phyloP scores from a whole-genome alignment of 2,888 invertebrate species.

The Scaptomyza reducta region DNA sequence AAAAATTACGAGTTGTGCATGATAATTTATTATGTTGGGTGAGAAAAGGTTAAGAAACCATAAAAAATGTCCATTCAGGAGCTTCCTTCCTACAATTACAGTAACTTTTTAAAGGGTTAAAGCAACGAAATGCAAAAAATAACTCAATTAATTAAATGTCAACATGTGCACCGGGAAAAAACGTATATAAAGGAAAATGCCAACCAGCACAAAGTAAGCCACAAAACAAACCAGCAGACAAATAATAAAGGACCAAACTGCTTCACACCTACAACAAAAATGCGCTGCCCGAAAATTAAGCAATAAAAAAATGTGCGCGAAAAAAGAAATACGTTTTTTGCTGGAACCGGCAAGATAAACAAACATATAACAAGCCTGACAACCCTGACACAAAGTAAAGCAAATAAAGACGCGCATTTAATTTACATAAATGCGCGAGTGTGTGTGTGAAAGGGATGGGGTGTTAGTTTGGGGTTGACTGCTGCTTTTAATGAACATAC shows the following conservation, averaged over 20 bases:
- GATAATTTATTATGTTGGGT: neutral
- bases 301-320: conserved; percentile 40
- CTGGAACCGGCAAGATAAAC: conserved; percentile 37
- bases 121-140: conserved; percentile 11
- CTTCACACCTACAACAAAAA: conserved; percentile 51
- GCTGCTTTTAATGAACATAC: conserved; percentile 46
- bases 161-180: conserved; percentile 30
- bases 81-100: neutral
- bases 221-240: conserved; percentile 57
- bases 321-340: too few relatives aligned
- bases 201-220: conserved; percentile 69
- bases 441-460: neutral
- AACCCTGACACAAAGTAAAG: conserved; percentile 30
- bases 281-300: conserved; percentile 52
- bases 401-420: conserved; percentile 51
- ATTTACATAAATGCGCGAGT: conserved; percentile 4
- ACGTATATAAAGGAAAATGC: conserved; percentile 34
- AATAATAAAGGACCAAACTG: conserved; percentile 32
- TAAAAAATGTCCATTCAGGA: neutral
- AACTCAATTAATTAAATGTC: conserved; percentile 73
- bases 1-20: neutral
- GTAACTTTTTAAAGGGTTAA: too few relatives aligned
- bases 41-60: neutral
- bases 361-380: conserved; percentile 47
- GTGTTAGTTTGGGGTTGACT: conserved; percentile 3